Conservation (phyloP, 2,113 vertebrate species). For the Xiphorhynchus elegans region DNA sequence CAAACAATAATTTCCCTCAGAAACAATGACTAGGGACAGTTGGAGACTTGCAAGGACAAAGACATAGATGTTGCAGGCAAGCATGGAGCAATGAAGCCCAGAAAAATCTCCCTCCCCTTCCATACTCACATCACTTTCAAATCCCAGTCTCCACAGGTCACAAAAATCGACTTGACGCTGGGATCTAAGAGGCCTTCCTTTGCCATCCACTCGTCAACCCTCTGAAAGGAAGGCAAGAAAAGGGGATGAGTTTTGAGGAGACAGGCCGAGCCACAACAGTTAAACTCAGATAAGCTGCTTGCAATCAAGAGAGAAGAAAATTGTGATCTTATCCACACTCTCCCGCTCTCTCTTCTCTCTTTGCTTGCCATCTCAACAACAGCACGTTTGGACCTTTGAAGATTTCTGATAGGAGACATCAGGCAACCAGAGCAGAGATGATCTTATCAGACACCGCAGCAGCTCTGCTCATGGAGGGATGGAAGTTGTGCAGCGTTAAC, state of each 20-base stretch:
- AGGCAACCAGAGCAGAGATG: conserved; percentile 55
- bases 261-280: conserved; percentile 68
- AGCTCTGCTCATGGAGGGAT: conserved; percentile 38
- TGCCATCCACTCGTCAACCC: conserved; percentile 86
- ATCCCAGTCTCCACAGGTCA: conserved; percentile 89
- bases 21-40: neutral
- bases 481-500: neutral
- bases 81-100: neutral
- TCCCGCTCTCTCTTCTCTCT: conserved; percentile 55
- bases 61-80: neutral
- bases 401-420: conserved; percentile 73
- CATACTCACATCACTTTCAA: conserved; percentile 89
- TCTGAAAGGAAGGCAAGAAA: conserved; percentile 80
- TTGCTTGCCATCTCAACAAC: conserved; percentile 63
- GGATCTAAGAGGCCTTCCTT: conserved; percentile 87
- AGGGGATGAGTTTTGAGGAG: conserved; percentile 69
- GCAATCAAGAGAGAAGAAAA: conserved; percentile 77
- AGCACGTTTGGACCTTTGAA: conserved; percentile 65
- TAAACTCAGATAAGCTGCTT: conserved; percentile 74
- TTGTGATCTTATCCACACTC: conserved; percentile 72
- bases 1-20: neutral
- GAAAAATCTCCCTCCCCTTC: conserved; percentile 30
- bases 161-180: conserved; percentile 87
- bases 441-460: conserved; percentile 60
- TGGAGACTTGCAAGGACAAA: conserved; percentile 3